Conservation (phyloP, 2,888 invertebrate species). For the Pogonocherus hispidulus region DNA sequence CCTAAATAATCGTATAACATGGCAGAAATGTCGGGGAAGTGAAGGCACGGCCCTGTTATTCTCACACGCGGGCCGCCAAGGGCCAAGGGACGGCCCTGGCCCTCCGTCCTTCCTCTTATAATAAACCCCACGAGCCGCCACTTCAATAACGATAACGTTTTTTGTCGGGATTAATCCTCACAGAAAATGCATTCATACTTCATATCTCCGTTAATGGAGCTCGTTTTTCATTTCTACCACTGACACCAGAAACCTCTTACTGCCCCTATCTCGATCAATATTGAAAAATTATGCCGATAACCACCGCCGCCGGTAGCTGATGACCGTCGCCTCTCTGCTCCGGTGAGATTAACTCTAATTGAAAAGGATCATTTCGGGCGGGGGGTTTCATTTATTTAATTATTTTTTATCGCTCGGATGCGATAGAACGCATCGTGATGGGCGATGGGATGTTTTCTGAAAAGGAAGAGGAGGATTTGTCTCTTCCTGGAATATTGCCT, state of each 20-base stretch:
- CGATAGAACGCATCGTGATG: slow-evolving; percentile 12
- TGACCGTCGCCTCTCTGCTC: slow-evolving; percentile 34
- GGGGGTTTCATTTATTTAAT: slow-evolving; percentile 30
- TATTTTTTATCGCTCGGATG: slow-evolving; percentile 25
- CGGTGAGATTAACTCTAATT: slow-evolving; percentile 36
- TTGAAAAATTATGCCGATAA: slow-evolving; percentile 40
- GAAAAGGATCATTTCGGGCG: slow-evolving; percentile 29
- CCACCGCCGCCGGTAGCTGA: slow-evolving; percentile 34
- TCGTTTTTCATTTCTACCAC: slow-evolving; percentile 65
- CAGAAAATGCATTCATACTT: slow-evolving; percentile 68
- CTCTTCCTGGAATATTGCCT: too few relatives aligned
- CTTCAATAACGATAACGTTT: slow-evolving; percentile 55
- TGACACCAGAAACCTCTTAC: slow-evolving; percentile 38
- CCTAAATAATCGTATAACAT: too few relatives aligned
- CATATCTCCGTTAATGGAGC: slow-evolving; percentile 67
- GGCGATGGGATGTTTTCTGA: slow-evolving; percentile 2
- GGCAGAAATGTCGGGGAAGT: too few relatives aligned
- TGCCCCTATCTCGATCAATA: slow-evolving; percentile 39
- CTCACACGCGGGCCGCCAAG: too few relatives aligned
- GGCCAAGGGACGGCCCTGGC: too few relatives aligned
- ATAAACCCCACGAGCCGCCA: slow-evolving; percentile 50
- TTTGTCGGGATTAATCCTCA: slow-evolving; percentile 66
- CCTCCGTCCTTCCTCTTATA: slow-evolving; percentile 51
- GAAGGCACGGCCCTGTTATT: too few relatives aligned
- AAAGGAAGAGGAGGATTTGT: slow-evolving; percentile 8